Conservation (phyloP, 2,888 invertebrate genomes). For the Mamestra brassicae region DNA sequence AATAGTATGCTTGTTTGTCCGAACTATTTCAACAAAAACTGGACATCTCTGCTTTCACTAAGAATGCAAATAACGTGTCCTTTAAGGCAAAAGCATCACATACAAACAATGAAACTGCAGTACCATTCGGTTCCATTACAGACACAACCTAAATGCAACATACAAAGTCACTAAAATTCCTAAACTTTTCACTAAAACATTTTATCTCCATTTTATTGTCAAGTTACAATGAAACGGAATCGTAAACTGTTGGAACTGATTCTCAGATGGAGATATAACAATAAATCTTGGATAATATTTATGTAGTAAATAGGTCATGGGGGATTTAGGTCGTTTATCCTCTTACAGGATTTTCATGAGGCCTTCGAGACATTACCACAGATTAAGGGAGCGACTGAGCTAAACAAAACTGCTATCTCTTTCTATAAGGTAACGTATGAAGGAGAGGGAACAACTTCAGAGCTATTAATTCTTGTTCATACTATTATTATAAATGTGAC, state of each 20-base stretch:
- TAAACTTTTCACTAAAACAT: conserved; percentile 14
- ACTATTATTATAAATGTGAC: neutral
- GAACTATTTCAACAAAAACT: too few species aligned
- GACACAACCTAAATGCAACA: conserved; percentile 11
- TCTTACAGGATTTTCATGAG: conserved; percentile 28
- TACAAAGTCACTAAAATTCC: conserved; percentile 5
- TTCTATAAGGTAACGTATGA: neutral
- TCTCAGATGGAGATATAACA: conserved; percentile 25
- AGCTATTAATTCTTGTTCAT: neutral
- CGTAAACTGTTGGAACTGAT: conserved; percentile 39
- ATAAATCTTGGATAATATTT: conserved; percentile 51
- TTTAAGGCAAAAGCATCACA: too few species aligned
- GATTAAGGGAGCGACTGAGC: neutral
- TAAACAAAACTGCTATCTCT: neutral
- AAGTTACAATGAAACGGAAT: conserved; percentile 33
- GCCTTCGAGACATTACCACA: conserved; percentile 1
- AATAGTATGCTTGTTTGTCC: too few species aligned
- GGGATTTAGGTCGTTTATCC: conserved; percentile 32
- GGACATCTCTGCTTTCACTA: too few species aligned
- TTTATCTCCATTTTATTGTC: conserved; percentile 39
- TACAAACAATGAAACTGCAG: neutral
- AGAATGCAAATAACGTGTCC: neutral
- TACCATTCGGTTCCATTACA: neutral
- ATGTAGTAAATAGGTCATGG: conserved; percentile 50
- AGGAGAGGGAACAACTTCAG: neutral